phyloP scores from a whole-genome alignment of 2,113 vertebrate species.

The Catharus bicknelli region DNA sequence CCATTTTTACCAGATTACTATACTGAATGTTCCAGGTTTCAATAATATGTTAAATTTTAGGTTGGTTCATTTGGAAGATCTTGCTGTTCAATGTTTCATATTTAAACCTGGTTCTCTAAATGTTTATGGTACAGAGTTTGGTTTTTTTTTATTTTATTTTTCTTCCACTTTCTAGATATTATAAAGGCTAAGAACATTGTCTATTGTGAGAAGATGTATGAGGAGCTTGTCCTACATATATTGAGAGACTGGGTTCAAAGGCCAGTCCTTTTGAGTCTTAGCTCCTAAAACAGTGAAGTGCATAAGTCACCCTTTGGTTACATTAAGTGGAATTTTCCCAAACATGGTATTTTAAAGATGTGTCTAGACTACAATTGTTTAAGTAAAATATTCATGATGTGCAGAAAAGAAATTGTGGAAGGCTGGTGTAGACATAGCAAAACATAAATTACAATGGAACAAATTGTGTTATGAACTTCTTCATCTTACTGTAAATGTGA shows the following conservation, averaged over 20 bases:
- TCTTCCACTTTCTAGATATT: neutral
- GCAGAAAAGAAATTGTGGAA: conserved; percentile 42
- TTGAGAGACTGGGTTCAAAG: neutral
- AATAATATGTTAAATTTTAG: neutral
- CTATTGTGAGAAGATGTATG: neutral
- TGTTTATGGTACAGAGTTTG: neutral
- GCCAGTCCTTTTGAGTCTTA: neutral
- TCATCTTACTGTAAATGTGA: neutral
- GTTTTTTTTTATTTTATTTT: neutral
- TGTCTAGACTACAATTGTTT: neutral
- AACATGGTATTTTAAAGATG: neutral
- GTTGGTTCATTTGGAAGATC: neutral
- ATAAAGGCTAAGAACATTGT: neutral
- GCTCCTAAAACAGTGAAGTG: neutral
- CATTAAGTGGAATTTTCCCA: neutral
- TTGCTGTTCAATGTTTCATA: neutral
- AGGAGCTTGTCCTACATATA: neutral
- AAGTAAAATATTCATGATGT: neutral
- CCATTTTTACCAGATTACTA: neutral
- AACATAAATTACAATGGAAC: neutral
- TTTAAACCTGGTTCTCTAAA: neutral
- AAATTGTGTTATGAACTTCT: neutral
- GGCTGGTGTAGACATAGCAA: neutral
- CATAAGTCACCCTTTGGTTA: neutral
- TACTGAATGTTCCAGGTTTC: neutral